A percentile compares a stretch with the other conserved stretches of the same genome.
Conservation (phyloP, 2,113 vertebrate genomes). For the Aythya baeri region DNA sequence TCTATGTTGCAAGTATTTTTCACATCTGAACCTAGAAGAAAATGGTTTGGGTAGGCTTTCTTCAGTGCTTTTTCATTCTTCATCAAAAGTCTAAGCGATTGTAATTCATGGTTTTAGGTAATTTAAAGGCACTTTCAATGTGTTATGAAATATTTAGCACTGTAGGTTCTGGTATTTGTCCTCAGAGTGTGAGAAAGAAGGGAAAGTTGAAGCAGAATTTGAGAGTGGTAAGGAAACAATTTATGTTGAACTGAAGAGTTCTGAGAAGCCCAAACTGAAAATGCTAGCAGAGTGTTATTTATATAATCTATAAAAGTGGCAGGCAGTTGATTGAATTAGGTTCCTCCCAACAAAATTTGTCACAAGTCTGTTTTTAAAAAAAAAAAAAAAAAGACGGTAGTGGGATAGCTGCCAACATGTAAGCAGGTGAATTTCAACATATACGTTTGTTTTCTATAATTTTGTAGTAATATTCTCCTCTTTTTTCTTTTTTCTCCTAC, state of each 20-base stretch:
- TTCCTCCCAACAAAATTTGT: not conserved
- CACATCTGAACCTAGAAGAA: not conserved
- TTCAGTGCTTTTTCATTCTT: not conserved
- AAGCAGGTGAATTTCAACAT: slow-evolving; percentile 43
- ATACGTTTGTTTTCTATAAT: slow-evolving; percentile 45
- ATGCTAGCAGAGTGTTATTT: not conserved
- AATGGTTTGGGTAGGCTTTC: not conserved
- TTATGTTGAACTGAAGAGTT: not conserved
- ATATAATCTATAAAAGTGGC: not conserved
- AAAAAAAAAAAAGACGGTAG: not conserved
- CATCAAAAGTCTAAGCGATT: not conserved
- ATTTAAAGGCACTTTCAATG: not conserved
- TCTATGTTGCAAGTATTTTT: not conserved
- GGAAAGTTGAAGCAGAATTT: not conserved
- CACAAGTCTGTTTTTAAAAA: not conserved
- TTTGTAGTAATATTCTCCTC: slow-evolving; percentile 60
- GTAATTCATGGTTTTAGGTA: not conserved
- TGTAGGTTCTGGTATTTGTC: not conserved
- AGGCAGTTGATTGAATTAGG: not conserved
- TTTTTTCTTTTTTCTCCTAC: slow-evolving; percentile 62
- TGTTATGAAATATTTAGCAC: not conserved
- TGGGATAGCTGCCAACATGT: not conserved
- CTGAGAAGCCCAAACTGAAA: not conserved
- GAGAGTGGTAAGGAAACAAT: not conserved
- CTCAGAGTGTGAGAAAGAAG: not conserved